phyloP scores from a whole-genome alignment of 2,113 vertebrate species.

The Varanus salvator region DNA sequence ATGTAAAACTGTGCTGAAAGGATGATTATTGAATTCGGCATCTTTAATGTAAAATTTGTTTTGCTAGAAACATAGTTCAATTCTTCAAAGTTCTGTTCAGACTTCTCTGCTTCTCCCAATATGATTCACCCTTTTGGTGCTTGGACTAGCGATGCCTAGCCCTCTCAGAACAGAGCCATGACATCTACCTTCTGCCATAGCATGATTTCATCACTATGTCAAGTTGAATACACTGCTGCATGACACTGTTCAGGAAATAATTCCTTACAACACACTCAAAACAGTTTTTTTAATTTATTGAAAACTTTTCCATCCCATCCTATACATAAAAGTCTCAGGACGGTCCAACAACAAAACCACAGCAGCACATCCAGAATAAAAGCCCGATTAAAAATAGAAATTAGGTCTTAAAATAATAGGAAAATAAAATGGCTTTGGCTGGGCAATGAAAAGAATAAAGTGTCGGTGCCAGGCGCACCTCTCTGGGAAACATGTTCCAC shows the following conservation, averaged over 20 bases:
- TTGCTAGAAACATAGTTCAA: background rate
- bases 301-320: no score
- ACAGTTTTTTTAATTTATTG: background rate
- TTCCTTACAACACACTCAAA: background rate
- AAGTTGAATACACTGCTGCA: background rate
- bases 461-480: no score
- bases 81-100: background rate
- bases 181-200: background rate
- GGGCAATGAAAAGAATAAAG: no score
- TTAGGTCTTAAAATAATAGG: no score
- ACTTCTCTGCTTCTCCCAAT: background rate
- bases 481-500: no score
- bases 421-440: no score
- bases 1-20: background rate
- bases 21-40: background rate
- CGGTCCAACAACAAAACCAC: no score
- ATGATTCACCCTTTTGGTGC: background rate
- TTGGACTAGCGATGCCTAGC: background rate
- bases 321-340: no score
- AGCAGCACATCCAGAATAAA: no score
- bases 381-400: no score
- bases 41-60: background rate
- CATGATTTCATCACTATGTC: background rate
- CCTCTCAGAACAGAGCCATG: background rate
- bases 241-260: background rate